Base-by-base conservation (phyloP, 2,113 vertebrate genomes). In the Panurus biarmicus region DNA sequence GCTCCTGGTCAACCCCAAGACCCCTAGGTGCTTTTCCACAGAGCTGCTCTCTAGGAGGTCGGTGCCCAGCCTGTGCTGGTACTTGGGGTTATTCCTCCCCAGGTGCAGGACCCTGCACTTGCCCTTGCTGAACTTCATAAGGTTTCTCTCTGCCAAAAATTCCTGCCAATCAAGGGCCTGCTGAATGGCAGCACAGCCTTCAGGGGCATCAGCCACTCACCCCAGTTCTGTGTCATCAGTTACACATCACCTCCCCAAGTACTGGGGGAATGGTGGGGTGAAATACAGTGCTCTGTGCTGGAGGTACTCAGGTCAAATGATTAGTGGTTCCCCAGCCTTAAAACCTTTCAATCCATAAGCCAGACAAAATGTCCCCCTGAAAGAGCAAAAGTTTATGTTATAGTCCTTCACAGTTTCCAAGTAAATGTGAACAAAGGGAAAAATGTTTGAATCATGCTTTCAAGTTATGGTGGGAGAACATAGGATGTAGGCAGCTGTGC, bases 221-320 rank as follows among this genome's bases (percentile, higher is more conserved):
- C 4, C 20, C 29, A 15, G 20, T 25, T 31, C 48, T 0, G 1
- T 26, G 48, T 22, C 17, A 26, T 26, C 61, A 35, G 1, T 21
- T 18, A 53, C 47, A 25, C 1, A 1, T 40, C 61, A 60, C 35
- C 11, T 78, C 16, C 44, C 36, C 29, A 9, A 35, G 33, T 2
- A 26, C 42, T 24, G 26, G 6, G 74, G 29, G 23, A 51, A 79
- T 0, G 5, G 14, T 56, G 47, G 12, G 36, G 48, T 29, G 74
- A 69, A 86, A 65, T 18, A 24, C 0, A 0, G 18, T 56, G 18
- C 21, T 74, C 35, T 71, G 18, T 50, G 51, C 35, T 61, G 35
- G 35, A 62, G 16, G 17, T 60, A 25, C 31, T 57, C 51, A 31
- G 15, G 14, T 15, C 80, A 70, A 23, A 29, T 36, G 18, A 50